These are phyloP conservation scores for Pseudoatta argentina DNA, from an alignment of 1,140 invertebrate species.

Conservation along the genomic window DNA sequence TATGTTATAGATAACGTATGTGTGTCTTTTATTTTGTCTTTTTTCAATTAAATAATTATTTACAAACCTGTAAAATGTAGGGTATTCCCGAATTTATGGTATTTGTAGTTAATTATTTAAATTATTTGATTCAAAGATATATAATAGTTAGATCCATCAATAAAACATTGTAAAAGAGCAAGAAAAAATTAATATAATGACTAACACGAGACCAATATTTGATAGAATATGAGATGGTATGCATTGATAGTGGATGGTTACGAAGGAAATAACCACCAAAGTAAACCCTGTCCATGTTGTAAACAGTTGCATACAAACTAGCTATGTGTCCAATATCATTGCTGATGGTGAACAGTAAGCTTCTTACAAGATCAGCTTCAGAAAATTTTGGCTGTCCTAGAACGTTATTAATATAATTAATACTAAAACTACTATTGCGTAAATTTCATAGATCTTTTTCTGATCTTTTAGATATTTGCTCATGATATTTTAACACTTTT, in stretches of 20 bases:
- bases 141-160: constrained; percentile 6
- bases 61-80: no score
- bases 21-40: no score
- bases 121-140: constrained; percentile 26
- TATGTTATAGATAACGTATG: no score
- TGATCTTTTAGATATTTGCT: no score
- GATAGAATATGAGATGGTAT: constrained; percentile 91
- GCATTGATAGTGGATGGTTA: constrained; percentile 92
- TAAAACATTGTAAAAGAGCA: background rate
- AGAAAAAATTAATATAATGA: constrained; percentile 40
- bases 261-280: constrained; percentile 93
- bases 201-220: constrained; percentile 91
- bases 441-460: no score
- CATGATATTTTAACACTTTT: no score
- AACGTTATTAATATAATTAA: constrained; percentile 43
- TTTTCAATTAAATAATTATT: no score
- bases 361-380: constrained; percentile 90
- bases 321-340: constrained; percentile 94
- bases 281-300: constrained; percentile 90
- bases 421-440: background rate
- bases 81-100: no score
- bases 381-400: constrained; percentile 80
- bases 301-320: constrained; percentile 90
- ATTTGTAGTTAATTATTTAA: constrained; percentile 11
- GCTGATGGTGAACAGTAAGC: constrained; percentile 91